Percentiles rank a stretch among this genome's conserved stretches.
Evolutionary conservation across 2,113 vertebrate genomes (phyloP).

Genomic region (Dendropsophus ebraccatus): DNA sequence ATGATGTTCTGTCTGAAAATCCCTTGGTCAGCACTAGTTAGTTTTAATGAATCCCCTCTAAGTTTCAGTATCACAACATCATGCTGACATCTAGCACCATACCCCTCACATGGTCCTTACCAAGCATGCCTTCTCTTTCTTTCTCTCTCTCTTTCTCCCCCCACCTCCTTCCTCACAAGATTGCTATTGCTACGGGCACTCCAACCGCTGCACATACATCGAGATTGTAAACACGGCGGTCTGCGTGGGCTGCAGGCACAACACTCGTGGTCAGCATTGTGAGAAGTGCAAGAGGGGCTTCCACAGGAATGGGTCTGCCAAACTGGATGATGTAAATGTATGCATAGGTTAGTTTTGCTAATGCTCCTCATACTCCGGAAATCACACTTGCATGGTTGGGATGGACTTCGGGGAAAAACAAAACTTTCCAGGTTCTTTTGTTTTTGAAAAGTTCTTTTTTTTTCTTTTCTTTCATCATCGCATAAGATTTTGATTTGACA

Average conservation of each 20-base stretch:
- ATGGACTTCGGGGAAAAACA: neutral
- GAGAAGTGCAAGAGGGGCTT: constrained; percentile 98
- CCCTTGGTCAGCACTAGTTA: constrained; percentile 17
- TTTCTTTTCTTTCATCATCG: too few relatives aligned
- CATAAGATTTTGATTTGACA: too few relatives aligned
- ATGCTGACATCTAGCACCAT: constrained; percentile 66
- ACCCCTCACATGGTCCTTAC: constrained; percentile 75
- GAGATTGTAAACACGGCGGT: constrained; percentile 98
- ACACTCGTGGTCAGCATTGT: constrained; percentile 99
- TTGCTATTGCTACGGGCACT: constrained; percentile 99
- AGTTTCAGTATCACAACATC: constrained; percentile 54
- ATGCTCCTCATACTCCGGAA: constrained; percentile 18
- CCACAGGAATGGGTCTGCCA: constrained; percentile 98
- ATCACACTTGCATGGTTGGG: constrained; percentile 29
- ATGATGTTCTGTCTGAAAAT: constrained; percentile 16
- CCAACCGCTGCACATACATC: constrained; percentile 99
- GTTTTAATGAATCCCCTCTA: constrained; percentile 26
- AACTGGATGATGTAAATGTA: constrained; percentile 98
- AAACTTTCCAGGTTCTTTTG: too few relatives aligned
- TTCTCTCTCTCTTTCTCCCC: constrained; percentile 76
- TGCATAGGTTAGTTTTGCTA: constrained; percentile 96
- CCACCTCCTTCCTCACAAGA: constrained; percentile 94
- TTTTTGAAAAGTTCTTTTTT: too few relatives aligned
- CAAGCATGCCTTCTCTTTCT: constrained; percentile 79
- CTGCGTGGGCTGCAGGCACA: constrained; percentile 99